These are phyloP conservation scores for Scomber colias DNA, from an alignment of 2,113 vertebrate genomes.

Conservation along the genomic window DNA sequence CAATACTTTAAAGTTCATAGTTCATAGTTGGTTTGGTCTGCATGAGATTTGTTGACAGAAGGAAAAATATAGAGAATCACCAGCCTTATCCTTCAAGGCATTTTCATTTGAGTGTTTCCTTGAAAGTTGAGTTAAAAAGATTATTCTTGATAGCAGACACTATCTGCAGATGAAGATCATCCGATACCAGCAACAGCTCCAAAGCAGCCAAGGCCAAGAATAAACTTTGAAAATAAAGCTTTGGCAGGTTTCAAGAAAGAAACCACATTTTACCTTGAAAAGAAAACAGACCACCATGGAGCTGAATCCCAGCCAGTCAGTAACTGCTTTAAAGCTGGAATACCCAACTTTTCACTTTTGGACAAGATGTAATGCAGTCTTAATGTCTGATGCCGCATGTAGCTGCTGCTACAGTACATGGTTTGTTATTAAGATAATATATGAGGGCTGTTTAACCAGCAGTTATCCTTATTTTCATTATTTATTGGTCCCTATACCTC, in stretches of 20 bases:
- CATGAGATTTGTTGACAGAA: too few relatives aligned
- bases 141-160: too few relatives aligned
- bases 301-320: neutral
- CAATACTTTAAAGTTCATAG: too few relatives aligned
- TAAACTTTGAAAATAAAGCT: too few relatives aligned
- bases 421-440: conserved; percentile 17
- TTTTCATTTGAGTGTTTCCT: too few relatives aligned
- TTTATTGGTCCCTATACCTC: conserved; percentile 13
- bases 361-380: neutral
- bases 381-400: neutral
- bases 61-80: too few relatives aligned
- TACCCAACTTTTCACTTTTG: neutral
- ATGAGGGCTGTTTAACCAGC: conserved; percentile 22
- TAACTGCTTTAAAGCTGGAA: conserved; percentile 1
- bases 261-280: neutral
- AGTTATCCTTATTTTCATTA: conserved; percentile 17
- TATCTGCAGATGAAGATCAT: neutral
- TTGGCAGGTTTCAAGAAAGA: too few relatives aligned
- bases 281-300: neutral
- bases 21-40: too few relatives aligned
- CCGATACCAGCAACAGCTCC: neutral
- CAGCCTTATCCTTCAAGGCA: too few relatives aligned
- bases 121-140: too few relatives aligned
- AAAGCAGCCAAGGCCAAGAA: neutral
- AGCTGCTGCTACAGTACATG: neutral